Conservation (phyloP, 2,113 vertebrate species). For the Ovis canadensis region DNA sequence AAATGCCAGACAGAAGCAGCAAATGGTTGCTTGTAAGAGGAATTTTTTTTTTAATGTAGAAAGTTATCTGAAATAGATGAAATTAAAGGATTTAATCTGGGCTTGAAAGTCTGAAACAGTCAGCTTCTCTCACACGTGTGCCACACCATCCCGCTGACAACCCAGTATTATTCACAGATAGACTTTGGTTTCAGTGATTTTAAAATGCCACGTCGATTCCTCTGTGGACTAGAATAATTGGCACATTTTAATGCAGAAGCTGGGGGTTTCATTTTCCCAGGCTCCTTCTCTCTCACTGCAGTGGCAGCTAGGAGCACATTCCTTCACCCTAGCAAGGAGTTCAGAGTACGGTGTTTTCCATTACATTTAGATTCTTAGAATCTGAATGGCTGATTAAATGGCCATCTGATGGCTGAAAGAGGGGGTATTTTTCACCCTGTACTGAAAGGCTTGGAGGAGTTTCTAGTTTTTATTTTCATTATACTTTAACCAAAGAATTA, state of each 20-base stretch:
- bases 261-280: not conserved
- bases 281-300: not conserved
- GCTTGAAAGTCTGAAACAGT: not conserved
- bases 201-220: not conserved
- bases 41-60: not conserved
- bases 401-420: conserved; percentile 40
- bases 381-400: conserved; percentile 45
- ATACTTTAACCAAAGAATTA: conserved; percentile 72
- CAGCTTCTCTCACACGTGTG: not conserved
- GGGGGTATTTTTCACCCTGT: conserved; percentile 22
- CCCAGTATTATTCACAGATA: not conserved
- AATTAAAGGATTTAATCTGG: conserved; percentile 1
- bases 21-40: not conserved
- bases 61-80: conserved; percentile 12
- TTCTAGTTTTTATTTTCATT: conserved; percentile 64
- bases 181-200: not conserved
- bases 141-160: not conserved
- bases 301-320: not conserved
- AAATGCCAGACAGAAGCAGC: not conserved
- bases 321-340: not conserved
- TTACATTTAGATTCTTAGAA: conserved; percentile 45
- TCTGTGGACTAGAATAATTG: not conserved
- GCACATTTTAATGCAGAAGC: not conserved
- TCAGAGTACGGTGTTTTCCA: not conserved
- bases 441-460: not conserved